Conservation (phyloP, 2,797 vertebrate species). For the Ctenopoma multispine region DNA sequence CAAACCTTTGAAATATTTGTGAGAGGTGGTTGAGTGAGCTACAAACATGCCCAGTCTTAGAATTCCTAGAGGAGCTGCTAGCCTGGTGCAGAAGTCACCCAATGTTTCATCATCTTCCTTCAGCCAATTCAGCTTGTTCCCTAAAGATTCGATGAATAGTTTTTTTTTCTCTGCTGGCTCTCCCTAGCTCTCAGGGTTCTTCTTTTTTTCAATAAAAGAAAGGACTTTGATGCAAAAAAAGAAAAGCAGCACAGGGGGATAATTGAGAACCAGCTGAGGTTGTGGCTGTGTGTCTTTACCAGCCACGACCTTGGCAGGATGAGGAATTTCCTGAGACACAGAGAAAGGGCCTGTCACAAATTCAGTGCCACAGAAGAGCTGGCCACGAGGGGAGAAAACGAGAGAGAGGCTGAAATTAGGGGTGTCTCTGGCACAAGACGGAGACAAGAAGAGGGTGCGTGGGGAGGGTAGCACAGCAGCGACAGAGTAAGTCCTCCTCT, state of each 20-base stretch:
- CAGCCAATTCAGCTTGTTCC: constrained; percentile 52
- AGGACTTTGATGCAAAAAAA: constrained; percentile 38
- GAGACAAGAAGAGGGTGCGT: constrained; percentile 20
- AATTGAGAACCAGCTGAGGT: constrained; percentile 58
- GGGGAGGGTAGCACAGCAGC: constrained; percentile 20
- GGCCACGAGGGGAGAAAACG: constrained; percentile 32
- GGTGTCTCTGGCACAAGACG: constrained; percentile 36
- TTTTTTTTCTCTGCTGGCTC: constrained; percentile 12
- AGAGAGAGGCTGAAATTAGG: constrained; percentile 29
- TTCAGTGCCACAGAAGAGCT: constrained; percentile 44
- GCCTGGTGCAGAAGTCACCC: constrained; percentile 18
- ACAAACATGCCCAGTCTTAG: constrained; percentile 45
- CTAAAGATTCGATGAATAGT: constrained; percentile 62
- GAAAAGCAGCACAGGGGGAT: constrained; percentile 43
- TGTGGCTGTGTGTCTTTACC: constrained; percentile 54
- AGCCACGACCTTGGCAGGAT: constrained; percentile 68
- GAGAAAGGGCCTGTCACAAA: constrained; percentile 62
- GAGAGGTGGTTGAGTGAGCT: constrained; percentile 23
- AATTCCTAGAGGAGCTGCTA: constrained; percentile 21
- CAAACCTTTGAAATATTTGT: constrained; percentile 9
- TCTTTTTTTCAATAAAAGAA: constrained; percentile 20
- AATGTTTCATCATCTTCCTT: constrained; percentile 33
- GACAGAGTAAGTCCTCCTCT: constrained; percentile 43
- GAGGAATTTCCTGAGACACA: constrained; percentile 71
- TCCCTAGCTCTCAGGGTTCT: constrained; percentile 16